phyloP scores from a whole-genome alignment of 2,888 invertebrate species.

The Spilosoma lubricipeda region DNA sequence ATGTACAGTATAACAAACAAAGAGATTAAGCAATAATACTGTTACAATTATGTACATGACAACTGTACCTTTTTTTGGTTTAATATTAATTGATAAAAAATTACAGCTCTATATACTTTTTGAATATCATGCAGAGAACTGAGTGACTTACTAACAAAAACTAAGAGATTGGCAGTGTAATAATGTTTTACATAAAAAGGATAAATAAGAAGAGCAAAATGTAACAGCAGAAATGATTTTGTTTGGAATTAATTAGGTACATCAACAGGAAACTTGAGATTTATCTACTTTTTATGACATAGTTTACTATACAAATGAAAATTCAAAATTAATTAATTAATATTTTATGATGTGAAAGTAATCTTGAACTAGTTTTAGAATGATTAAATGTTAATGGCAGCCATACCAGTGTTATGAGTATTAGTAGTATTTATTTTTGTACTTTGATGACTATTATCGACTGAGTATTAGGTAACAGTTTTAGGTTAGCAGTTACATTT shows the following conservation, averaged over 20 bases:
- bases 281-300: neutral
- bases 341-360: constrained; percentile 14
- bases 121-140: neutral
- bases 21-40: neutral
- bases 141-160: neutral
- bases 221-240: neutral
- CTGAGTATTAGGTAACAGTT: too few species aligned
- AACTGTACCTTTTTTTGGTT: neutral
- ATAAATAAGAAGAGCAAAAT: neutral
- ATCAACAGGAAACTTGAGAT: neutral
- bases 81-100: neutral
- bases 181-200: neutral
- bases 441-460: neutral
- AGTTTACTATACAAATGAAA: neutral
- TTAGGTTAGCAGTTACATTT: too few species aligned
- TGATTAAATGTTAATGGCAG: neutral
- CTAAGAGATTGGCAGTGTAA: neutral
- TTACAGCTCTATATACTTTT: neutral
- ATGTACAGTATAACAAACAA: neutral
- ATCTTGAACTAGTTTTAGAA: neutral
- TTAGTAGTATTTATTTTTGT: neutral
- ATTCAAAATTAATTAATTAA: constrained; percentile 8
- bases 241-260: neutral
- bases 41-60: neutral
- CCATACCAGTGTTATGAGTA: neutral